Evolutionary conservation across 2,113 vertebrate species (phyloP), one percentile per base, ranked within the genome.

Genomic region (Irena cyanogastra): DNA sequence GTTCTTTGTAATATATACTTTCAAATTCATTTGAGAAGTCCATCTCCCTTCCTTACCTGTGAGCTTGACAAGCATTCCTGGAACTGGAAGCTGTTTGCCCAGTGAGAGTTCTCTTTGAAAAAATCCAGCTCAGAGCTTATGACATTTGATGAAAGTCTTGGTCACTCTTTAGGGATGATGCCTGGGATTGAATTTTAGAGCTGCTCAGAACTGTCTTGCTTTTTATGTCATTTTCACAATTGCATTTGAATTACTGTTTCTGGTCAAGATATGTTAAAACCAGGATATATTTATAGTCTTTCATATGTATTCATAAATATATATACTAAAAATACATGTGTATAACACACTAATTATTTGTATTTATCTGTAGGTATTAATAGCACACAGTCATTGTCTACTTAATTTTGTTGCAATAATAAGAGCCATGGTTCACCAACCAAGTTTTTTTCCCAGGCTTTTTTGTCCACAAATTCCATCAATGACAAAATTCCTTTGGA

Each of bases 361-460:
- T 75, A 83, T 84, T 85, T 94, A 84, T 89, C 65, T 90, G 59
- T 86, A 85, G 45, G 72, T 92, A 90, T 79, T 91, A 96, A 89
- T 80, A 89, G 11, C 30, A 91, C 17, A 20, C 44, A 66, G 5
- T 91, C 42, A 21, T 92, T 31, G 49, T 81, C 82, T 74, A 50
- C 59, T 39, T 90, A 94, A 74, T 95, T 74, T 95, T 93, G n/a
- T 91, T 89, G 81, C 72, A 64, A 61, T 87, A 24, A 4, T 35
- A 57, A 28, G 24, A 70, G 15, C 57, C 30, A 26, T 6, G 75
- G 15, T n/a, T 64, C 13, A 19, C 37, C 27, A 68, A 24, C 12
- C 44, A 56, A 44, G 3, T 39, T 35, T 57, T 72, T 81, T 78
- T 16, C 6, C 13, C 16, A 39, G 11, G 35, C 22, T 5, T 81